A percentile compares a stretch with the other conserved stretches of the same genome.
These are phyloP conservation scores for Prunella fulvescens DNA, from an alignment of 2,113 vertebrate genomes.

Conservation along the genomic window DNA sequence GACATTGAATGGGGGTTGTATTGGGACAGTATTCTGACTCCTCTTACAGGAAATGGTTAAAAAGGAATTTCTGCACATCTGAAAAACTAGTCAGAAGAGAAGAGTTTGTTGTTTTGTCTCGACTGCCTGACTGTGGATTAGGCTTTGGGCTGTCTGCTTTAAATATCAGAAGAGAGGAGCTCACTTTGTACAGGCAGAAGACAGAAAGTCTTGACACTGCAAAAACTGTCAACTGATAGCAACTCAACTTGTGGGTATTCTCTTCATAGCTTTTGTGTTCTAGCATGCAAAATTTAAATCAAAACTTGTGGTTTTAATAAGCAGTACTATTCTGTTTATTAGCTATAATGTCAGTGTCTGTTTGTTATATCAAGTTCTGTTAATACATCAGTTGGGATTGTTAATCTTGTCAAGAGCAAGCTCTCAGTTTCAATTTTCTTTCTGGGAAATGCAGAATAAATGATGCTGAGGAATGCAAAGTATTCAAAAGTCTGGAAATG, in stretches of 20 bases:
- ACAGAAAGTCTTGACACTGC: neutral
- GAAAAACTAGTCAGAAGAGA: conserved; percentile 20
- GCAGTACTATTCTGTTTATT: neutral
- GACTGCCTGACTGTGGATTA: neutral
- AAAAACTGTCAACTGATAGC: neutral
- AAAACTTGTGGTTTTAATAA: neutral
- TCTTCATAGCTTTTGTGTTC: neutral
- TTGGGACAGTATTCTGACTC: neutral
- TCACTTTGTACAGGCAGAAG: neutral
- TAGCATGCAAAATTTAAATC: neutral
- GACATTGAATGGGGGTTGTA: neutral
- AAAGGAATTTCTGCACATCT: conserved; percentile 25
- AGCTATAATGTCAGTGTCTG: neutral
- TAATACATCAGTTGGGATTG: neutral
- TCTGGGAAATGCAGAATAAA: neutral
- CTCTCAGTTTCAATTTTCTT: neutral
- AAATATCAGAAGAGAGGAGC: neutral
- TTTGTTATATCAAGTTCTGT: neutral
- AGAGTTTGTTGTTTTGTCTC: conserved; percentile 19
- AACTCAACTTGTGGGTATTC: neutral
- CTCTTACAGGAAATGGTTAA: conserved; percentile 26
- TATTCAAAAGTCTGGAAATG: neutral
- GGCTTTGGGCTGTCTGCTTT: neutral
- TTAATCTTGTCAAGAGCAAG: neutral
- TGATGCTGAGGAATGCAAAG: neutral